Evolutionary conservation across 2,797 vertebrate species (phyloP), one percentile per base, ranked within the genome.

Genomic region (Crenichthys baileyi): DNA sequence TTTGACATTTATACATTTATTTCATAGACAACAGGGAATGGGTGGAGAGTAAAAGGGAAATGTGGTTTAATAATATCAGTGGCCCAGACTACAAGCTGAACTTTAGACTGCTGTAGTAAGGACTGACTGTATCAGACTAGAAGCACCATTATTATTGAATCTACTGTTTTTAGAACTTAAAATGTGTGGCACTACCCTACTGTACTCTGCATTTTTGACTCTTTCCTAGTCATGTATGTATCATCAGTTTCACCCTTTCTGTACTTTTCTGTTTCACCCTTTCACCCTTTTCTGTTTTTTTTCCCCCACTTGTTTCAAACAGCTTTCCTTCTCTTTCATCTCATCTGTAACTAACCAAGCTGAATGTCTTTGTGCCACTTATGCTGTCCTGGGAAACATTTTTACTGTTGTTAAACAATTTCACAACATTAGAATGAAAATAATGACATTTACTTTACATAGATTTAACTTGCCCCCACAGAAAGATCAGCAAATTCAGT

Each of bases 141-240:
- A 63, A 63, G 6, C 29, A 7, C 60, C 6, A 31, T 31, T 20
- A 36, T 36, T 39, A 63, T 63, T 36, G 18, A 7, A 63, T 63
- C 29, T 36, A 20, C 16, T 65, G 18, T 39, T 65, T 60, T 60
- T 60, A 26, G 4, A 16, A 29, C 6, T 24, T 46, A 36, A 46
- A 48, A 56, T 9, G 7, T 53, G 11, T 24, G 20, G 4, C 20
- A n/a, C 15, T 18, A 0, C 7, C 56, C 16, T 60, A 36, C 31
- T 31, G 31, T 20, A 44, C 9, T n/a, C 20, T 22, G 31, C 24
- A 24, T 16, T 15, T 0, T 22, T n/a, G 15, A 26, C 51, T 46
- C 8, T 67, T 76, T 81, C 79, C 79, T 70, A 72, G 26, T 76
- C 70, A 7, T 67, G 48, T 29, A 70, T 31, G 5, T 70, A 50